These are phyloP conservation scores for Papilio demoleus DNA, from an alignment of 2,888 invertebrate genomes.

Conservation along the genomic window DNA sequence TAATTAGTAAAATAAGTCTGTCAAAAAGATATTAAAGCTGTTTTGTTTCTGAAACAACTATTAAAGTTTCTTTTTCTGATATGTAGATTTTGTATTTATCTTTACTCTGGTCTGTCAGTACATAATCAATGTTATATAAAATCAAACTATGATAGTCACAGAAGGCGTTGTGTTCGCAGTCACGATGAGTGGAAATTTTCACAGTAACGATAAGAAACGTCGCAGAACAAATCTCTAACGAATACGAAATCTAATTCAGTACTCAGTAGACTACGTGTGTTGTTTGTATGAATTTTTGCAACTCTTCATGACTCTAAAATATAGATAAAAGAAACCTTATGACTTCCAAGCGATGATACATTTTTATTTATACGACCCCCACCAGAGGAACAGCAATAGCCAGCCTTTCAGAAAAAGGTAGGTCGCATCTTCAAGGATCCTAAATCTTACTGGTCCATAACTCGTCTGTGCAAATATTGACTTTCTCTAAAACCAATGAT, in stretches of 20 bases:
- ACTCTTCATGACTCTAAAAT: neutral
- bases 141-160: neutral
- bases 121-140: neutral
- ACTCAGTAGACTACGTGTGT: neutral
- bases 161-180: neutral
- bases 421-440: too few species aligned
- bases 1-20: too few species aligned
- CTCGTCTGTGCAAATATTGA: too few species aligned
- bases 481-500: too few species aligned
- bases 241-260: conserved; percentile 8
- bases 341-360: too few species aligned
- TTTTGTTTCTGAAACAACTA: too few species aligned
- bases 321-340: neutral
- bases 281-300: neutral
- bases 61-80: too few species aligned
- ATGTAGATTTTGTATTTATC: neutral
- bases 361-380: too few species aligned
- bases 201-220: conserved; percentile 12
- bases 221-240: conserved; percentile 22
- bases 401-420: too few species aligned
- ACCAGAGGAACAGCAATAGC: too few species aligned
- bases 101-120: neutral
- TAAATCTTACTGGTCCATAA: too few species aligned
- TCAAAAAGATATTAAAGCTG: too few species aligned
- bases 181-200: conserved; percentile 26